Conservation (phyloP, 1,140 invertebrate genomes). For the Mamestra configurata region DNA sequence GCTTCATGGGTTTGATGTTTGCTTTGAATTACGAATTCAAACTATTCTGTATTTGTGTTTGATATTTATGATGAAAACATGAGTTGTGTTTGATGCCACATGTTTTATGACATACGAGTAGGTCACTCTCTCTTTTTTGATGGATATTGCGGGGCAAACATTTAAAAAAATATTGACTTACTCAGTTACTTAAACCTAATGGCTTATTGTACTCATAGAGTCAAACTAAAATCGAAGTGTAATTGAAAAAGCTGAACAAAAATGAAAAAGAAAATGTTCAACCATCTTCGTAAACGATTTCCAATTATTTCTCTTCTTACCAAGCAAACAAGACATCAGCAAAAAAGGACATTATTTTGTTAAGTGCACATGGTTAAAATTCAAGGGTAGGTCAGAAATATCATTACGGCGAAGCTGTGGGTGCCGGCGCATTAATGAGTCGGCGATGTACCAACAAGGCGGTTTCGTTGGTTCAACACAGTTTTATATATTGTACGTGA, state of each 20-base stretch:
- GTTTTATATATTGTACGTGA: conserved; percentile 30
- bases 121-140: too few relatives aligned
- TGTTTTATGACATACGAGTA: too few relatives aligned
- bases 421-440: conserved; percentile 54
- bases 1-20: conserved; percentile 6
- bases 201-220: too few relatives aligned
- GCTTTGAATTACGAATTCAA: conserved; percentile 2
- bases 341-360: neutral
- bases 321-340: neutral
- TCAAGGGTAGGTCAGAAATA: conserved; percentile 50
- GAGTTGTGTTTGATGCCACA: too few relatives aligned
- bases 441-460: neutral
- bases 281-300: too few relatives aligned
- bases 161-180: too few relatives aligned
- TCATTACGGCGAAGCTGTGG: conserved; percentile 43
- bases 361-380: conserved; percentile 35
- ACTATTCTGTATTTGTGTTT: neutral
- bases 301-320: too few relatives aligned
- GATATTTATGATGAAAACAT: neutral
- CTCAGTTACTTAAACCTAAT: too few relatives aligned
- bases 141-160: too few relatives aligned
- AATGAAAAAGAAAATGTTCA: too few relatives aligned
- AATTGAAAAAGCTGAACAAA: too few relatives aligned
- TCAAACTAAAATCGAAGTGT: too few relatives aligned
- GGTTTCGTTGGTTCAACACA: conserved; percentile 1